A percentile compares a stretch with the other conserved stretches of the same genome.
Evolutionary conservation across 2,113 vertebrate genomes (phyloP).

Genomic region (Coptodon bakossiorum): DNA sequence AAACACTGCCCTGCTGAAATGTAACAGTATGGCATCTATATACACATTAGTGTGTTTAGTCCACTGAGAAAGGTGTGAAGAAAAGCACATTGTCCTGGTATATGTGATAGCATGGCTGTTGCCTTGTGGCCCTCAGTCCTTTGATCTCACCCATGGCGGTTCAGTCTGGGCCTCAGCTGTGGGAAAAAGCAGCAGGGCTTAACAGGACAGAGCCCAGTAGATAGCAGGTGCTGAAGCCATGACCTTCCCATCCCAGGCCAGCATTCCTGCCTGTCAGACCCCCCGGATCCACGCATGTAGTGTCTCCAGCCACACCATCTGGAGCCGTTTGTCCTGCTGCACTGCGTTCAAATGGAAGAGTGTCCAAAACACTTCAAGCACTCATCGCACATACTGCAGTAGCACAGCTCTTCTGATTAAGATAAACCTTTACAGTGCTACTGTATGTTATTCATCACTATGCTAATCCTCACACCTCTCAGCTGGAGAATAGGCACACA

Average conservation of each 20-base stretch:
- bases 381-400: slow-evolving; percentile 12
- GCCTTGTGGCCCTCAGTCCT: slow-evolving; percentile 3
- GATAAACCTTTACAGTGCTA: slow-evolving; percentile 7
- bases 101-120: neutral
- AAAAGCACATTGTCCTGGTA: slow-evolving; percentile 17
- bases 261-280: slow-evolving; percentile 62
- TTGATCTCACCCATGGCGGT: slow-evolving; percentile 43
- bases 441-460: neutral
- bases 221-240: slow-evolving; percentile 58
- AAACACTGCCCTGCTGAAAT: neutral
- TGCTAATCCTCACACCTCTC: slow-evolving; percentile 53
- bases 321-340: slow-evolving; percentile 35
- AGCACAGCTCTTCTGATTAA: slow-evolving; percentile 20
- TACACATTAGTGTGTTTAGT: neutral
- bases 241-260: slow-evolving; percentile 51
- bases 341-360: slow-evolving; percentile 23
- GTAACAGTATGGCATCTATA: neutral
- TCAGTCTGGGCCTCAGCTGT: slow-evolving; percentile 43
- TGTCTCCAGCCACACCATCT: slow-evolving; percentile 63
- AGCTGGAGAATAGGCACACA: neutral
- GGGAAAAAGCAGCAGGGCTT: slow-evolving; percentile 37
- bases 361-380: slow-evolving; percentile 41
- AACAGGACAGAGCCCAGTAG: slow-evolving; percentile 36
- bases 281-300: slow-evolving; percentile 26
- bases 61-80: slow-evolving; percentile 28